A percentile compares a stretch with the other conserved stretches of the same genome.
Conservation (phyloP, 2,113 vertebrate genomes). For the Pollimyrus isidori region DNA sequence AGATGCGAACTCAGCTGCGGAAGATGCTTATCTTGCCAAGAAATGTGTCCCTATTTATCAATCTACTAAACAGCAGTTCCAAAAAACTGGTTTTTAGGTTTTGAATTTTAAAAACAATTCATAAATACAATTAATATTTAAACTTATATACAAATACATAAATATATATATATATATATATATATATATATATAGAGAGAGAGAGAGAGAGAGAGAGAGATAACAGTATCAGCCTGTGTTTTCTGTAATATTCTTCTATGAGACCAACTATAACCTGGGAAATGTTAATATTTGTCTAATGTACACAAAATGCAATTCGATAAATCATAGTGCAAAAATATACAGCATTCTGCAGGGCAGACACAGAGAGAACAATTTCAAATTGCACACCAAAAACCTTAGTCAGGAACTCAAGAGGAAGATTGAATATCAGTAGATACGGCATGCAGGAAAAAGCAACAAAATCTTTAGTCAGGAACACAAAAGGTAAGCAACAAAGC, state of each 20-base stretch:
- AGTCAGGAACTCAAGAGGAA: background rate
- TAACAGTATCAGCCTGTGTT: background rate
- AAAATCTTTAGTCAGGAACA: background rate
- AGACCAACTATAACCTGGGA: background rate
- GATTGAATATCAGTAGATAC: background rate
- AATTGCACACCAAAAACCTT: background rate
- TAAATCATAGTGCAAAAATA: background rate
- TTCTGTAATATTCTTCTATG: background rate
- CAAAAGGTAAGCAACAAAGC: background rate
- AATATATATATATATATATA: background rate
- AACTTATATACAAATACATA: background rate
- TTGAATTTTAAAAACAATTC: background rate
- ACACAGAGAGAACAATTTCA: background rate
- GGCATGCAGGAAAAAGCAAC: background rate
- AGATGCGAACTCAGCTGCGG: background rate
- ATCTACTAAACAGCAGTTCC: background rate
- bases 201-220: too few species aligned
- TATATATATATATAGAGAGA: background rate
- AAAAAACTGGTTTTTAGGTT: background rate
- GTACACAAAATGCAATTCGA: background rate
- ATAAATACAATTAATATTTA: background rate
- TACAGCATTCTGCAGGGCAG: background rate
- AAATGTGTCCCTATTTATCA: background rate
- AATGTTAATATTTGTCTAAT: background rate
- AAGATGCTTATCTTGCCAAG: background rate